Base-by-base conservation (phyloP, 2,113 vertebrate genomes). In the Corythaeola cristata region DNA sequence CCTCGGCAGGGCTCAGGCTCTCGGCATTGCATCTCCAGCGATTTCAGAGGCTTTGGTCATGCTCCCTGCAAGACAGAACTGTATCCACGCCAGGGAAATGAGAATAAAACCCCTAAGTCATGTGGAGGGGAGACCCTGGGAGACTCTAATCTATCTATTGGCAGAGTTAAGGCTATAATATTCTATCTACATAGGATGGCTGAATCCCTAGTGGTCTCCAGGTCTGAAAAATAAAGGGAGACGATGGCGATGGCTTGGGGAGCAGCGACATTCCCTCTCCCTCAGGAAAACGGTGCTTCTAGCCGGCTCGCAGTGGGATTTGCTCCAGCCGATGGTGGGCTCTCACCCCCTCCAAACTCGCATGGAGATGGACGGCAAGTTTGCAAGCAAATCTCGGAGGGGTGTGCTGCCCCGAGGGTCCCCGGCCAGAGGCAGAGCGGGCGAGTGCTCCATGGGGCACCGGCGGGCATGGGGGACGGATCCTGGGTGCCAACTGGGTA, bases 141-240 rank as follows among this genome's bases (percentile, higher is more conserved):
- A 95, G 96, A 97, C 88, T 92, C 95, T 93, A 94, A 96, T 95
- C 94, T 96, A 95, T 83, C 94, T 97, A 96, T 91, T 95, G 97
- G 93, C 90, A 97, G 94, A 97, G 88, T 97, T 98, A 98, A 98
- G 98, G 98, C 97, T 98, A 96, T 95, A 96, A 95, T 95, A 97
- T 90, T 96, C 96, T 97, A 97, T 97, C 97, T 98, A 97, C 97
- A 97, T 53, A 95, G 87, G 96, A 97, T 97, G 97, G 97, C 97
- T 97, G 95, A 96, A 96, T 97, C 96, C 97, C 94, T 95, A 96
- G 91, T 90, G 83, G 92, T 95, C 93, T 88, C 95, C 89, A 84
- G 83, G 91, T 93, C 80, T 78, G 83, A 47, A 72, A 91, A 88
- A 88, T 4, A 91, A 94, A 96, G 17, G n/a, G 71, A 73, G 78